Conservation (phyloP, 2,888 invertebrate genomes). For the Incurvaria masculella region DNA sequence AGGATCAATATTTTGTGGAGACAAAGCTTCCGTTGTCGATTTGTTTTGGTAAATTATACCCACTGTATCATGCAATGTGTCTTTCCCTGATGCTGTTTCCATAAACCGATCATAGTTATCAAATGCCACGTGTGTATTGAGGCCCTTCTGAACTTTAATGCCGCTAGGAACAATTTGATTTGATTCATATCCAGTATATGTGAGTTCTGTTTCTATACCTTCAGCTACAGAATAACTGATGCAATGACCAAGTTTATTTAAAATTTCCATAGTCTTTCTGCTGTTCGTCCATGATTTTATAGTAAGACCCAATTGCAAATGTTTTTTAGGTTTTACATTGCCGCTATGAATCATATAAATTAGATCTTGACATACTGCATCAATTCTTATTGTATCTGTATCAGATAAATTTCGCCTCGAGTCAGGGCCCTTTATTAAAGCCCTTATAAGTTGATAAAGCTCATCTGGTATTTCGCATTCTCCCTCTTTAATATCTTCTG, state of each 20-base stretch:
- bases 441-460: constrained; percentile 11
- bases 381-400: neutral
- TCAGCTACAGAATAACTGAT: constrained; percentile 18
- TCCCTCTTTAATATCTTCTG: neutral
- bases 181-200: constrained; percentile 10
- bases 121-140: constrained; percentile 16
- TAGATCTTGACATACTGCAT: neutral
- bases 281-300: neutral
- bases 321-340: neutral
- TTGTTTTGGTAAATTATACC: constrained; percentile 22
- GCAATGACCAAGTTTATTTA: constrained; percentile 13
- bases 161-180: constrained; percentile 13
- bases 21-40: no score
- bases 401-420: neutral
- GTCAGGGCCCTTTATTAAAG: constrained; percentile 1
- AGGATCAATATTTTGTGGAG: no score
- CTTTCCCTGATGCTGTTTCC: constrained; percentile 17
- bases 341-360: neutral
- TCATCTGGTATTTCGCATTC: neutral
- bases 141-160: constrained; percentile 9
- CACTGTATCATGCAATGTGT: constrained; percentile 20
- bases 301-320: neutral
- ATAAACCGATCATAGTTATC: constrained; percentile 17
- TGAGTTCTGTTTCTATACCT: constrained; percentile 20
- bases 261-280: neutral